These are phyloP conservation scores for Caenorhabditis wallacei DNA, from an alignment of 2,888 invertebrate genomes.

Conservation along the genomic window DNA sequence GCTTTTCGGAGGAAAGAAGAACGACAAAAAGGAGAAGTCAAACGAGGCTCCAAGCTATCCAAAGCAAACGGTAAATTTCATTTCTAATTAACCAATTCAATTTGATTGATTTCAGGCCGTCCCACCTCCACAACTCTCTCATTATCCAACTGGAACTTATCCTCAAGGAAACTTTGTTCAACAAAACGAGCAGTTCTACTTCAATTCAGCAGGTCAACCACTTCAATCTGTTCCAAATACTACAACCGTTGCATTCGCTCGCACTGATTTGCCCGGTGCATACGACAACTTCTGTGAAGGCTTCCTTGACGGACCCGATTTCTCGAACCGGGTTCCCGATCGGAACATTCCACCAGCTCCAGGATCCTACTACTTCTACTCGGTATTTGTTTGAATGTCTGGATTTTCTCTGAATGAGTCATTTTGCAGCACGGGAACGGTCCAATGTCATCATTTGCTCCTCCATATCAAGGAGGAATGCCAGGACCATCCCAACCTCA, in stretches of 20 bases:
- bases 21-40: slow-evolving; percentile 35
- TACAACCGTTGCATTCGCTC: slow-evolving; percentile 29
- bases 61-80: slow-evolving; percentile 39
- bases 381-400: slow-evolving; percentile 41
- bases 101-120: slow-evolving; percentile 41
- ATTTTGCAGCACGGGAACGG: slow-evolving; percentile 21
- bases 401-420: not conserved
- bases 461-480: slow-evolving; percentile 14
- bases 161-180: slow-evolving; percentile 39
- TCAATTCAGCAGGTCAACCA: slow-evolving; percentile 28
- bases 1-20: slow-evolving; percentile 53
- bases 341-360: slow-evolving; percentile 59
- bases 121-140: slow-evolving; percentile 40
- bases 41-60: slow-evolving; percentile 49
- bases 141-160: slow-evolving; percentile 30
- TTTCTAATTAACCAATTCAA: not conserved
- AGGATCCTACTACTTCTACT: slow-evolving; percentile 41
- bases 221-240: slow-evolving; percentile 18
- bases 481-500: slow-evolving; percentile 8
- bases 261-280: slow-evolving; percentile 38
- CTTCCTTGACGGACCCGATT: slow-evolving; percentile 63
- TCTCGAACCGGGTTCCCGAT: slow-evolving; percentile 54
- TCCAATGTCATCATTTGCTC: slow-evolving; percentile 12
- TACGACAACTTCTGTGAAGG: slow-evolving; percentile 47
- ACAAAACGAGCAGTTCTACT: slow-evolving; percentile 43